Evolutionary conservation across 2,113 vertebrate genomes (phyloP), one percentile per base, ranked within the genome.

Genomic region (Apteryx mantelli): DNA sequence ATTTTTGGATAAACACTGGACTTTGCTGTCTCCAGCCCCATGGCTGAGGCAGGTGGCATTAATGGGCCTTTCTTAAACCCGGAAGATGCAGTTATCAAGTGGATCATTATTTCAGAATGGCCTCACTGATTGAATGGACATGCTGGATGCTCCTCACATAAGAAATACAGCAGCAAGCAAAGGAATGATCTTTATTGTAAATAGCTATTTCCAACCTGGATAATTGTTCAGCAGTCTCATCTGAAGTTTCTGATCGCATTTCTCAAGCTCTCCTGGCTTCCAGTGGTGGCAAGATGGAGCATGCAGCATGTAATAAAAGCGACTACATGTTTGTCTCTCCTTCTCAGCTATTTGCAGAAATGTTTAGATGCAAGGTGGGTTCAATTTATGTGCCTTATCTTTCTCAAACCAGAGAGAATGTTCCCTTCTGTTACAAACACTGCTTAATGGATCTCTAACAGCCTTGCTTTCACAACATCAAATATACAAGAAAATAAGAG

Each of bases 321-420:
- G 25, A 64, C 69, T 74, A 74, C 77, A 19, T 55, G 91, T 93
- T 96, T 95, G 90, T 82, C 71, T 82, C 71, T 96, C 86, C 94
- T 96, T 38, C 97, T 97, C 88, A 96, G 97, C 85, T 98, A 84
- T 97, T 98, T 97, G 86, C 97, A 97, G 96, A 94, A 97, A 89
- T 81, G 79, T 95, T 98, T 86, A 97, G 90, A 95, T 96, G 86
- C 84, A 89, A 82, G 92, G 95, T 58, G 75, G 89, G 79, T 93
- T 93, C 17, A 21, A 96, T 97, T 97, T 97, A 96, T 97, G 96
- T 94, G 79, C 95, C 95, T 98, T 98, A 98, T 98, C 97, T 98
- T 91, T 86, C 77, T 92, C 93, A 94, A 82, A 91, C 97, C 97
- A 98, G 97, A 97, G 42, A 97, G 95, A 97, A 86, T 63, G 55